Conservation (phyloP, 2,797 vertebrate genomes). For the Gorsachius magnificus region DNA sequence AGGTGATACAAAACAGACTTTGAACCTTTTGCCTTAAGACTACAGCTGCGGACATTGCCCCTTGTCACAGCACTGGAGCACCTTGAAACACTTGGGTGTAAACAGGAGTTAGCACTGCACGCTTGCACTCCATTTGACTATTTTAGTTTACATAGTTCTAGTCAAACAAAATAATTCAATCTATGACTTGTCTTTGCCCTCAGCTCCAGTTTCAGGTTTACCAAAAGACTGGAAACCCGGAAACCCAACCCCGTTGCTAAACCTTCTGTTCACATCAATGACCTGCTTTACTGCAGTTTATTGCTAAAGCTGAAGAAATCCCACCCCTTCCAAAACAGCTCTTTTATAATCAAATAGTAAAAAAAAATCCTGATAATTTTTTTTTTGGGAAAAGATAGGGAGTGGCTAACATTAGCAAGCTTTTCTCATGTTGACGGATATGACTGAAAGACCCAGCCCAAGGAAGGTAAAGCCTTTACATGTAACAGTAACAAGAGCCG, state of each 20-base stretch:
- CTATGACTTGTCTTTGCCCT: background rate
- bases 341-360: background rate
- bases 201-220: background rate
- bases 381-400: background rate
- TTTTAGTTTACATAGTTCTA: background rate
- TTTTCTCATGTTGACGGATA: background rate
- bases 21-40: background rate
- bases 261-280: background rate
- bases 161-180: background rate
- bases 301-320: background rate
- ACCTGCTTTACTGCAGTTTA: background rate
- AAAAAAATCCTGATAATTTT: too few species aligned
- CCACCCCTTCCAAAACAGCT: background rate
- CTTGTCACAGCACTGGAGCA: background rate
- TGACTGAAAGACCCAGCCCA: background rate
- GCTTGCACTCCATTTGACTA: background rate
- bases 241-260: background rate
- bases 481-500: background rate
- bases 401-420: background rate
- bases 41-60: background rate
- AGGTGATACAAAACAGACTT: slow-evolving; percentile 41
- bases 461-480: background rate
- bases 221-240: background rate
- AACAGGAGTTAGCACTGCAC: background rate
- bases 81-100: background rate